Evolutionary conservation across 2,797 vertebrate species (phyloP), one percentile per base, ranked within the genome.

Genomic region (Clarias platycephalus): DNA sequence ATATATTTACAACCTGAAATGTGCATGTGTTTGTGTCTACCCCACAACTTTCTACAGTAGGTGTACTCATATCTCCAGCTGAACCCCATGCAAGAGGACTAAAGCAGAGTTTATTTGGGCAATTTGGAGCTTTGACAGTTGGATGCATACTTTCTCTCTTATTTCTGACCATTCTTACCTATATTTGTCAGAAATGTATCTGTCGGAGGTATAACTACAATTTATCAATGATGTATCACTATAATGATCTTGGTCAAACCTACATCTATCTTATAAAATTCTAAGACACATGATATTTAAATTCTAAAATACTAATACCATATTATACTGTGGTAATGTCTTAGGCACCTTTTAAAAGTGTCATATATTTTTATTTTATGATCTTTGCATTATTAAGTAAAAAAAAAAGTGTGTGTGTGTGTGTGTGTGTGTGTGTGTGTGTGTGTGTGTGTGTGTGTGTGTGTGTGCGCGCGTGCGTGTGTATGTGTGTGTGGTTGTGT

Each of bases 71-170:
- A n/a, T 83, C 66, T 58, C 9, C 31, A 87, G 80, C 74, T 66
- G 82, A 87, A 58, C 72, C 55, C 22, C 82, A 83, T 74, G 34
- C 40, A 28, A 37, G 64, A 70, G 31, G 57, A 12, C 9, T 2
- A 53, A 67, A 40, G 1, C 75, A 82, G 31, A 66, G 85, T 31
- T 31, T 85, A 24, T 49, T 79, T 28, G 75, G 83, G 53, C 31
- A 66, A n/a, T 60, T 89, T 57, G 90, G 86, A 37, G 80, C 66
- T 34, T 57, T 90, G 37, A 67, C 87, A 28, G 57, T 88, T 1
- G 89, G 81, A 62, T 87, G 85, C 31, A 58, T 89, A 31, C 20
- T 88, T 10, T 77, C 55, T 55, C 57, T 90, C 26, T 34, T 78
- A 22, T 67, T 81, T 20, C 18, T 91, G 7, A 81, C 37, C 34